Evolutionary conservation across 1,140 invertebrate genomes (phyloP), one percentile per base, ranked within the genome.

Genomic region (Dinothrombium tinctorium): DNA sequence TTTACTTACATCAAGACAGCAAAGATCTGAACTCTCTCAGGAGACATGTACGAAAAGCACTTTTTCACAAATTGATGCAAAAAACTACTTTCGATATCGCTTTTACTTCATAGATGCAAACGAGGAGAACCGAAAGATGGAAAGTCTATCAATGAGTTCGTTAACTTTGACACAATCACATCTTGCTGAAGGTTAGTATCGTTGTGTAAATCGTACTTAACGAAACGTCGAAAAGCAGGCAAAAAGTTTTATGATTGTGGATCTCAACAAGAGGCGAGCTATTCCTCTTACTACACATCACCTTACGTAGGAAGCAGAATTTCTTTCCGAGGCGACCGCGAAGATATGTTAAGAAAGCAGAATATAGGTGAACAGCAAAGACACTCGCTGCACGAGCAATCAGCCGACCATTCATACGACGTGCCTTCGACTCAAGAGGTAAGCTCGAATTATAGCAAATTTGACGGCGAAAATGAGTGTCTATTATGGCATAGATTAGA

Each of bases 231-330:
- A 3, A 36, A 22, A 22, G 8, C 8, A 36, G 33, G 33, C 2
- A 36, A 36, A 21, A 36, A 36, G 14, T 22, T 7, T 36, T 36
- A 36, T 21, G 33, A 36, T 22, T n/a, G n/a, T n/a, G 23, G 12
- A 21, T 9, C 23, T 21, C 33, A 36, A 19, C 8, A 17, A 15
- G 17, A 36, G 23, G 5, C 33, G n/a, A 21, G 12, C 14, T 36
- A 36, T 36, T 19, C 19, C 20, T 36, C 33, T 21, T 36, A 36
- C 23, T 36, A 36, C n/a, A 36, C 33, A 9, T 36, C 33, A 36
- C 33, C 33, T 21, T 36, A 36, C n/a, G 17, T 22, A 15, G 17
- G 19, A 12, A 36, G 23, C n/a, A 20, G 33, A 36, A 11, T 36
- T 6, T 22, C 12, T 22, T 36, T 36, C 17, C 23, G 33, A 22